Conservation (phyloP, 2,113 vertebrate genomes). For the Diglossa brunneiventris region DNA sequence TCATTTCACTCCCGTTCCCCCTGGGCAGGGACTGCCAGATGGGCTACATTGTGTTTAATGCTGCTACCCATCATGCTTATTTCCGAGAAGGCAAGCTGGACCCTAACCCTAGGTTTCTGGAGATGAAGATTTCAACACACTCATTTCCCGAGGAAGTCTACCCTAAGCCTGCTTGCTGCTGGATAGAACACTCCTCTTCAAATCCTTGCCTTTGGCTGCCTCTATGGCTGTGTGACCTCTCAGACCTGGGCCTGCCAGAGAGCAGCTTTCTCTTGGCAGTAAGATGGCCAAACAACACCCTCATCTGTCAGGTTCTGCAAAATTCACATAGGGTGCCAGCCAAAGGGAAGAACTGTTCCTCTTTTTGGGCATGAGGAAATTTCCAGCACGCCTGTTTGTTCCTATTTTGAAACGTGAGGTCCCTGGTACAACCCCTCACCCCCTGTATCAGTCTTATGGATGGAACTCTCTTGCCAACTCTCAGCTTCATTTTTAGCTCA, state of each 20-base stretch:
- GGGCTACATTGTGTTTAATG: background rate
- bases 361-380: background rate
- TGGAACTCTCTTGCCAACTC: background rate
- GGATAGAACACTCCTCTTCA: background rate
- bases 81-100: background rate
- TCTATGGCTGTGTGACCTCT: background rate
- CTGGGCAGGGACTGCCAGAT: background rate
- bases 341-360: background rate
- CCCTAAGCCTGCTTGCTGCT: background rate
- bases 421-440: background rate
- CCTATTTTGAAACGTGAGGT: background rate
- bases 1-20: background rate
- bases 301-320: background rate
- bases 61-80: background rate
- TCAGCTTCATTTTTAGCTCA: background rate
- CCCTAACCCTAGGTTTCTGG: background rate
- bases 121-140: background rate
- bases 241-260: background rate
- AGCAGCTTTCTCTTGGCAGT: background rate
- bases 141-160: background rate
- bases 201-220: background rate
- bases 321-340: background rate
- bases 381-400: background rate
- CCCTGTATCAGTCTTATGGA: rapidly evolving
- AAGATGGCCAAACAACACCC: background rate